Evolutionary conservation across 2,888 invertebrate genomes (phyloP).

Genomic region (Heliconius ethilla): DNA sequence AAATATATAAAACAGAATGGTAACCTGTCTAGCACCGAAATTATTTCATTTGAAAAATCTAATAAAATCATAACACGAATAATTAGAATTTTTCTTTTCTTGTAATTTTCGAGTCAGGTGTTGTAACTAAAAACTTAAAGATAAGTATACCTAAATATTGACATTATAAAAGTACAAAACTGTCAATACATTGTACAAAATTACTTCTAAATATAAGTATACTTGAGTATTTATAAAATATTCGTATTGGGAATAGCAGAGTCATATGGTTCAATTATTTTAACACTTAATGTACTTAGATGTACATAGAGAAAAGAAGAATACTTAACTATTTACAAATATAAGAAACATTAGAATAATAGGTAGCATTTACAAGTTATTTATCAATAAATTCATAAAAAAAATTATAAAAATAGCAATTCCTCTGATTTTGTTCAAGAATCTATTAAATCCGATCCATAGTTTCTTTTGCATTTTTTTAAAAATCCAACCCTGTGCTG

Average conservation of each 20-base stretch:
- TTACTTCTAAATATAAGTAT: conserved; percentile 43
- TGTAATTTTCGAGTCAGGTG: conserved; percentile 15
- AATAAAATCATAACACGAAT: conserved; percentile 43
- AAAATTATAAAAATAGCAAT: conserved; percentile 4
- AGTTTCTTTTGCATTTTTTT: conserved; percentile 15
- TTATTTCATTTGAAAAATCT: conserved; percentile 53
- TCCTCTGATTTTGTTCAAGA: neutral
- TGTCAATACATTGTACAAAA: conserved; percentile 48
- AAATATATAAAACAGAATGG: conserved; percentile 55
- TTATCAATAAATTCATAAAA: conserved; percentile 20
- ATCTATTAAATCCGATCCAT: conserved; percentile 21
- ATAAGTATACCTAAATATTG: conserved; percentile 33
- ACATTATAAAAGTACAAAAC: conserved; percentile 51
- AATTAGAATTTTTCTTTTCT: neutral
- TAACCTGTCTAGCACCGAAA: conserved; percentile 72
- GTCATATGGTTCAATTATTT: conserved; percentile 38
- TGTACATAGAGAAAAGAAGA: conserved; percentile 6
- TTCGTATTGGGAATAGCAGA: conserved; percentile 39
- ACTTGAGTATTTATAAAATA: conserved; percentile 51
- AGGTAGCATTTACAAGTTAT: conserved; percentile 18
- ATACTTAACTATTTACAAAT: conserved; percentile 36
- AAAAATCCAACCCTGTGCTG: conserved; percentile 74
- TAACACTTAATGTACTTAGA: conserved; percentile 22
- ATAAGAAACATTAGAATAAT: conserved; percentile 19
- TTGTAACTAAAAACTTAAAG: conserved; percentile 37